Evolutionary conservation across 2,113 vertebrate species (phyloP).

Genomic region (Gorsachius goisagi): DNA sequence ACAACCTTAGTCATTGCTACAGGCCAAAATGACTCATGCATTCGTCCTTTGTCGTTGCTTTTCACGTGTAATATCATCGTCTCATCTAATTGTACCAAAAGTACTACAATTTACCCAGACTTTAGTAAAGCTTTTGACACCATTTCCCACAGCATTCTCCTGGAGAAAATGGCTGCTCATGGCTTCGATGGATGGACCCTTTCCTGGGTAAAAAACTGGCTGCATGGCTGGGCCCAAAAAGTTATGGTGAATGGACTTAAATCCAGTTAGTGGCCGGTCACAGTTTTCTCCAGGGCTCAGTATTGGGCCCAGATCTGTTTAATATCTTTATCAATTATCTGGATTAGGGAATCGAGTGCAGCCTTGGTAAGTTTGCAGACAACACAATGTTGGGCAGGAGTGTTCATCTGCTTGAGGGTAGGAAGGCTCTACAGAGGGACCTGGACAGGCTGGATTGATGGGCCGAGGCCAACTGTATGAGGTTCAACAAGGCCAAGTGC

Average conservation of each 20-base stretch:
- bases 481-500: neutral
- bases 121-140: neutral
- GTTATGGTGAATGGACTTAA: neutral
- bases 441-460: neutral
- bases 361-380: neutral
- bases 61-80: neutral
- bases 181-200: neutral
- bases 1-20: neutral
- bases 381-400: neutral
- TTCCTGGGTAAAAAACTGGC: neutral
- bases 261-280: neutral
- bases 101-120: neutral
- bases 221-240: neutral
- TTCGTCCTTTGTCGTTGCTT: neutral
- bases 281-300: neutral
- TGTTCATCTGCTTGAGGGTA: neutral
- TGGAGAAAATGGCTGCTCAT: neutral
- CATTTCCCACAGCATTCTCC: neutral
- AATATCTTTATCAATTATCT: neutral
- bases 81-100: neutral
- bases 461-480: neutral
- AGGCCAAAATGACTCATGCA: neutral
- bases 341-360: too few species aligned
- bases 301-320: neutral
- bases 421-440: neutral